Evolutionary conservation across 2,113 vertebrate genomes (phyloP).

Genomic region (Dryoscopus gambensis): DNA sequence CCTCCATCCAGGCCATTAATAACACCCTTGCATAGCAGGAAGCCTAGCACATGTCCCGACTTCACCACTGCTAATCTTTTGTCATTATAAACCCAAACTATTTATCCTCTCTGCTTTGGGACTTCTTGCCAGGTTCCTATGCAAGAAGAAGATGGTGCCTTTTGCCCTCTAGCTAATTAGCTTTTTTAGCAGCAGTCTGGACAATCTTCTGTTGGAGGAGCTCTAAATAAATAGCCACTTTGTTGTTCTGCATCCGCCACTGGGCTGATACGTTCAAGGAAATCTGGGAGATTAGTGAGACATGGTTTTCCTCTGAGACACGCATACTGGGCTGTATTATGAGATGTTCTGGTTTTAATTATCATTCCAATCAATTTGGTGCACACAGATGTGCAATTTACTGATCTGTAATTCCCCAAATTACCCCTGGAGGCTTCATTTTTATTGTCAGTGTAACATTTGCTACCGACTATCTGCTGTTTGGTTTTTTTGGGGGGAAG

Average conservation of each 20-base stretch:
- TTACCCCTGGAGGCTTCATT: constrained; percentile 56
- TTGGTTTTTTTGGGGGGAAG: not conserved
- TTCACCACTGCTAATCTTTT: not conserved
- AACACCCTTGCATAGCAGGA: not conserved
- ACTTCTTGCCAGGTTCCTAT: not conserved
- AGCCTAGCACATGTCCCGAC: rapidly evolving
- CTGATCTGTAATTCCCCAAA: constrained; percentile 66
- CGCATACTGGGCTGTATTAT: constrained; percentile 21
- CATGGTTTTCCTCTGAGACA: constrained; percentile 12
- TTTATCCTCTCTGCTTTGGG: not conserved
- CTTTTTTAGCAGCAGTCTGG: not conserved
- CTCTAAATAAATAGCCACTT: constrained; percentile 42
- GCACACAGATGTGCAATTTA: constrained; percentile 59
- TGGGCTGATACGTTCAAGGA: not conserved
- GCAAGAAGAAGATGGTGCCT: not conserved
- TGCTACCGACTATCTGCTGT: constrained; percentile 30
- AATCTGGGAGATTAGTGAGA: constrained; percentile 14
- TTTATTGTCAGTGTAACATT: constrained; percentile 50
- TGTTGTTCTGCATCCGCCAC: not conserved
- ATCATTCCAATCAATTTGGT: constrained; percentile 64
- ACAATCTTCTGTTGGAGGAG: not conserved
- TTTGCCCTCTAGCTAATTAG: not conserved
- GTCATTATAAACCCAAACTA: not conserved
- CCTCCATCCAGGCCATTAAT: not conserved
- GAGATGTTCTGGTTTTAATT: constrained; percentile 63